Evolutionary conservation across 2,113 vertebrate genomes (phyloP), one percentile per base, ranked within the genome.

Genomic region (Phalacrocorax carbo): DNA sequence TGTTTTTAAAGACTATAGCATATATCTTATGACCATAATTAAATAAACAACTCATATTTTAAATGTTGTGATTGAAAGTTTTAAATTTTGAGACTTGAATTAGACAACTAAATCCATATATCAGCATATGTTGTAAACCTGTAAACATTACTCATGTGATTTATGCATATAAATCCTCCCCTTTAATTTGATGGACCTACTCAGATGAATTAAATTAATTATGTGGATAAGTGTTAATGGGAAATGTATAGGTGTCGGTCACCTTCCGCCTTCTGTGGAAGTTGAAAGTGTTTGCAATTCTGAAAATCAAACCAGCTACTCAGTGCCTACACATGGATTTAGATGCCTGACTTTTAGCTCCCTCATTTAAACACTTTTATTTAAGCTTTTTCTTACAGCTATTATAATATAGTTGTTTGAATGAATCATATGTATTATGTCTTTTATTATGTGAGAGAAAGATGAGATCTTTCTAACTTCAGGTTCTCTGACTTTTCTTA

Each of bases 301-400:
- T 82, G 87, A 80, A 86, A 95, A 94, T 80, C 57, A 95, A 95
- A 95, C 91, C 93, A 96, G 86, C 91, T 94, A 13, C 93, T 93
- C 91, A 93, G 91, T 97, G 94, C 88, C 95, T 97, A 94, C 68
- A 73, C 26, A 26, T 86, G 88, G 81, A 70, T 90, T 95, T 94
- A 71, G 81, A 90, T 95, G 88, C 94, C 79, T 94, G 92, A 78
- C 89, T 91, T 90, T 70, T 85, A 89, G 46, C 77, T 86, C 62
- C 49, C 57, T 89, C 72, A 60, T 84, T 82, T 92, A 82, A 87
- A 90, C 30, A 15, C 7, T 88, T 88, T 86, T 90, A 81, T 91
- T 88, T 96, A 70, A 93, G 58, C 5, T 3, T 93, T 97, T 95
- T 95, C 88, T 70, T 90, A 94, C 46, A n/a, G 55, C 77, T 96